Evolutionary conservation across 2,113 vertebrate species (phyloP).

Genomic region (Ornithorhynchus anatinus): DNA sequence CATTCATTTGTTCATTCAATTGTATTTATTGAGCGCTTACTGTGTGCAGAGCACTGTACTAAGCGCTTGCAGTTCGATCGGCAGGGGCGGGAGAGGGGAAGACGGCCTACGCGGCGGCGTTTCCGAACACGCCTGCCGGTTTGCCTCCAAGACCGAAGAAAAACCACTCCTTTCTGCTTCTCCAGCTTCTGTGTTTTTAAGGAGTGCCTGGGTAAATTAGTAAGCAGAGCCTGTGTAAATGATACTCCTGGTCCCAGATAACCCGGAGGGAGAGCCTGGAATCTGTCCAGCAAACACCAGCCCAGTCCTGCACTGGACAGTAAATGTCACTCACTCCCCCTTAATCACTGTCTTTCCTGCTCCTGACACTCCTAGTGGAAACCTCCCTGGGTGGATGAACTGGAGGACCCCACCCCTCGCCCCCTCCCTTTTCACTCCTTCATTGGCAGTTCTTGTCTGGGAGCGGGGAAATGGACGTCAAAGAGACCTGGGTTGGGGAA

Average conservation of each 20-base stretch:
- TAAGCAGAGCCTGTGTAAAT: slow-evolving; percentile 49
- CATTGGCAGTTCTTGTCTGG: slow-evolving; percentile 3
- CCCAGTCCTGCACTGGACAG: slow-evolving; percentile 35
- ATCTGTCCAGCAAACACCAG: slow-evolving; percentile 58
- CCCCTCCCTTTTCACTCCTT: background rate
- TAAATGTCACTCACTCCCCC: slow-evolving; percentile 47
- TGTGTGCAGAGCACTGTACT: too few species aligned
- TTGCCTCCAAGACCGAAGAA: background rate
- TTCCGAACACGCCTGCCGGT: background rate
- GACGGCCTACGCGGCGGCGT: too few species aligned
- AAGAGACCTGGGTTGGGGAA: background rate
- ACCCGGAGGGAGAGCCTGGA: slow-evolving; percentile 64
- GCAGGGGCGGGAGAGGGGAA: background rate
- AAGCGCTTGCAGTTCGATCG: too few species aligned
- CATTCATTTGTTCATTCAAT: too few species aligned
- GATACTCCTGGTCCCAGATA: slow-evolving; percentile 64
- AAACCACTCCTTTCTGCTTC: slow-evolving; percentile 56
- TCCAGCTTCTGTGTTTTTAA: slow-evolving; percentile 60
- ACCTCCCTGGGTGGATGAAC: slow-evolving; percentile 21
- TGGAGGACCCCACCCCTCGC: background rate
- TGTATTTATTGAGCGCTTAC: too few species aligned
- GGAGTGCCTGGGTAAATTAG: slow-evolving; percentile 67
- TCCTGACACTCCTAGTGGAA: slow-evolving; percentile 40
- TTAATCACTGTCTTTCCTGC: slow-evolving; percentile 56
- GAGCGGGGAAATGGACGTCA: slow-evolving; percentile 8